Base-by-base conservation (phyloP, 1,140 invertebrate species). In the Orchesella cincta region DNA sequence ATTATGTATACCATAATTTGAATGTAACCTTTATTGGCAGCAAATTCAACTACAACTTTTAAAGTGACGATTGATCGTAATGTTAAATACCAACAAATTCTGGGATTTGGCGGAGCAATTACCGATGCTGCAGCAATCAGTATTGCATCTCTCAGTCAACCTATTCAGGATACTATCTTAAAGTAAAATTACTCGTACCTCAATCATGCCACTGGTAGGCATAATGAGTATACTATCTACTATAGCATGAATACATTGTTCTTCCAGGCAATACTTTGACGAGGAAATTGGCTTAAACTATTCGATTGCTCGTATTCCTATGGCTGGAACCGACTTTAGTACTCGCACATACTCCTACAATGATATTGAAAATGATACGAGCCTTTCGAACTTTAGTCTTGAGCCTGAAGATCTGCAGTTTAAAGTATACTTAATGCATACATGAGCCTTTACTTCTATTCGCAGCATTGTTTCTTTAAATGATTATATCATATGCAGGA, bases 281-380 rank as follows among this genome's bases (percentile, higher is more conserved):
- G 81, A 86, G 23, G 83, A 87, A 20, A 23, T 57, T 26, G 83
- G 93, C 1, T 85, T 94, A 74, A 90, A 91, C 76, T 96, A 95
- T 84, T 92, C 89, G 75, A 83, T 94, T 71, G 90, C 91, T 16
- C 84, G 93, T 54, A 88, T 93, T 0, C 92, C 94, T 0, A 95
- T 97, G 51, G 94, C 89, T 23, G 93, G 93, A 28, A 90, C 89
- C 80, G 94, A 97, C 85, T 95, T 94, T 84, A 93, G 92, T 0
- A 89, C 86, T 0, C 87, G 87, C 62, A 88, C 91, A 0, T 92
- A 93, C 82, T 73, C 73, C 46, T 78, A 81, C 64, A 90, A 91
- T 82, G 91, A 92, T 76, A 33, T 78, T 31, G 36, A 54, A 14
- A 76, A 80, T 28, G 92, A 94, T 85, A 87, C 88, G 2, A 83